phyloP scores from a whole-genome alignment of 1,140 invertebrate species.

The Cydia splendana region DNA sequence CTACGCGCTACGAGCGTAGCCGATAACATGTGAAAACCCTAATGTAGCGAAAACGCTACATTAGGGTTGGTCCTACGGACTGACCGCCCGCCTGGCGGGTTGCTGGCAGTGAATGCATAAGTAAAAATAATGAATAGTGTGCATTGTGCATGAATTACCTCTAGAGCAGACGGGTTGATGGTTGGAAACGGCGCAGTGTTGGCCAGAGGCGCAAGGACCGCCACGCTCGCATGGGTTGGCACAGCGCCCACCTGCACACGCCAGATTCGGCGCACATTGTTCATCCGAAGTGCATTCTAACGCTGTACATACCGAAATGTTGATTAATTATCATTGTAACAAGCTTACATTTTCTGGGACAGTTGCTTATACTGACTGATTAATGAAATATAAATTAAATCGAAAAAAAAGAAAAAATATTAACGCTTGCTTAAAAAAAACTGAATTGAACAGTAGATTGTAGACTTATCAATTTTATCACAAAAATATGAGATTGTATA shows the following conservation, averaged over 20 bases:
- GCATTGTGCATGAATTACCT: slow-evolving; percentile 71
- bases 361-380: slow-evolving; percentile 46
- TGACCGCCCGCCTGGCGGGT: too few species aligned
- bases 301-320: slow-evolving; percentile 81
- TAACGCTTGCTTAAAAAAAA: too few species aligned
- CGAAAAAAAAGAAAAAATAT: too few species aligned
- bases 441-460: too few species aligned
- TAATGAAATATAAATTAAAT: slow-evolving; percentile 46
- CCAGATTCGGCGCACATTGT: slow-evolving; percentile 88
- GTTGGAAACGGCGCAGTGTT: slow-evolving; percentile 88
- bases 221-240: slow-evolving; percentile 85
- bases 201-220: slow-evolving; percentile 83
- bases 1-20: too few species aligned
- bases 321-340: background rate
- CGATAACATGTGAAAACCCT: too few species aligned
- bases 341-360: background rate
- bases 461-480: too few species aligned
- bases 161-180: slow-evolving; percentile 89
- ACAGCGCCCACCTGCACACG: slow-evolving; percentile 89
- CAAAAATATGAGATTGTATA: background rate
- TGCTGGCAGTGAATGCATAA: too few species aligned
- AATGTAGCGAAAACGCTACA: too few species aligned
- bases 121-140: background rate
- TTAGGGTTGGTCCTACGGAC: too few species aligned
- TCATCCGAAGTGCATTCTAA: slow-evolving; percentile 92